These are phyloP conservation scores for Megaceryle torquata DNA, from an alignment of 2,113 vertebrate genomes.

Conservation along the genomic window DNA sequence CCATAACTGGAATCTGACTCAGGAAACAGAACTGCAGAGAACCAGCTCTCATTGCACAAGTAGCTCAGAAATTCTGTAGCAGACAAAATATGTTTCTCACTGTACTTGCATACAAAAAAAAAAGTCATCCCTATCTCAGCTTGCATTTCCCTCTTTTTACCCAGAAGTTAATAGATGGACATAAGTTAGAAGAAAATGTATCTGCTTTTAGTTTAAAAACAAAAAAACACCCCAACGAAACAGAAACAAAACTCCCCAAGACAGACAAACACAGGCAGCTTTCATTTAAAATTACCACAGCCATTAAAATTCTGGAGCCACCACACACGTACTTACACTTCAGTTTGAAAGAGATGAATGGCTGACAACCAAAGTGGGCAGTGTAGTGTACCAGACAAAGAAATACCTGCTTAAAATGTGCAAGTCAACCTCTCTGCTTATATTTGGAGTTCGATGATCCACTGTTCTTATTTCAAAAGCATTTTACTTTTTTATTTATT, in stretches of 20 bases:
- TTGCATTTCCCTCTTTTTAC: not conserved
- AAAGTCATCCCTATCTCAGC: not conserved
- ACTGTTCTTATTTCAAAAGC: not conserved
- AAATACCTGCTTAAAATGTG: constrained; percentile 4
- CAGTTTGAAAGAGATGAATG: constrained; percentile 14
- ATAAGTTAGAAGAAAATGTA: not conserved
- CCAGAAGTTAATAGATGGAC: not conserved
- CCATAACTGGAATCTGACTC: not conserved
- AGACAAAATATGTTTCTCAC: not conserved
- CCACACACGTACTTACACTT: constrained; percentile 25
- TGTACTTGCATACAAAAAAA: not conserved
- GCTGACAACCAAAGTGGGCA: not conserved
- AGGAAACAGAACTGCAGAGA: not conserved
- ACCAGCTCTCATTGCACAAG: not conserved
- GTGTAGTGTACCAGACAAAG: not conserved
- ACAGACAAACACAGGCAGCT: not conserved
- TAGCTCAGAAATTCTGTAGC: not conserved
- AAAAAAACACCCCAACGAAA: not conserved
- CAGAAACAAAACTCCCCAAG: not conserved
- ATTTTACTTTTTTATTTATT: not conserved
- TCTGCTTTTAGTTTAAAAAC: not conserved
- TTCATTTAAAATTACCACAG: not conserved
- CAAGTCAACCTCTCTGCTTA: not conserved
- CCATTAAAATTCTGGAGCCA: constrained; percentile 41
- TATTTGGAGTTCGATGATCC: not conserved